A percentile compares a stretch with the other conserved stretches of the same genome.
Evolutionary conservation across 2,888 invertebrate genomes (phyloP).

Genomic region (Tipula vernalis): DNA sequence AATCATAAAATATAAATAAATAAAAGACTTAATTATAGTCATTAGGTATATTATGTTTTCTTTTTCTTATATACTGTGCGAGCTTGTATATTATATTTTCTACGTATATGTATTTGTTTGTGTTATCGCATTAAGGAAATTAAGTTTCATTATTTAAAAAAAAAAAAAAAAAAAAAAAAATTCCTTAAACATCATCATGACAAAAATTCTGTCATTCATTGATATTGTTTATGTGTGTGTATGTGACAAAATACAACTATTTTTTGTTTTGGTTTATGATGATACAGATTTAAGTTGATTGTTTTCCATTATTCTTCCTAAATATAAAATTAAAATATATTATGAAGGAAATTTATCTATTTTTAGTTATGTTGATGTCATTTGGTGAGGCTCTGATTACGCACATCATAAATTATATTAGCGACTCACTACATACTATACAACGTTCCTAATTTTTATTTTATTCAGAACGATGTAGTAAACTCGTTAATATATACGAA

Average conservation of each 20-base stretch:
- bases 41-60: background rate
- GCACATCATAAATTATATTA: background rate
- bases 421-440: background rate
- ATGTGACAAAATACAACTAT: background rate
- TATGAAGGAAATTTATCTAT: background rate
- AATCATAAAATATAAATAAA: background rate
- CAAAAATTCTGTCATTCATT: background rate
- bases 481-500: too few species aligned
- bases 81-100: too few species aligned
- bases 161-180: background rate
- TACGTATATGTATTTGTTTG: background rate
- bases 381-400: background rate
- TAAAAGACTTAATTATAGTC: background rate
- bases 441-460: too few species aligned
- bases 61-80: background rate
- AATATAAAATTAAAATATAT: background rate
- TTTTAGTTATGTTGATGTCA: background rate
- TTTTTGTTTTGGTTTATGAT: background rate
- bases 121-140: background rate
- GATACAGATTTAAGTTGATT: background rate
- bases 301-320: background rate
- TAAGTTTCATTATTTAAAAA: background rate
- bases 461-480: too few species aligned
- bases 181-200: background rate
- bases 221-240: background rate